Percentiles rank a stretch among this genome's conserved stretches.
Evolutionary conservation across 2,113 vertebrate genomes (phyloP).

Genomic region (Thunnus maccoyii): DNA sequence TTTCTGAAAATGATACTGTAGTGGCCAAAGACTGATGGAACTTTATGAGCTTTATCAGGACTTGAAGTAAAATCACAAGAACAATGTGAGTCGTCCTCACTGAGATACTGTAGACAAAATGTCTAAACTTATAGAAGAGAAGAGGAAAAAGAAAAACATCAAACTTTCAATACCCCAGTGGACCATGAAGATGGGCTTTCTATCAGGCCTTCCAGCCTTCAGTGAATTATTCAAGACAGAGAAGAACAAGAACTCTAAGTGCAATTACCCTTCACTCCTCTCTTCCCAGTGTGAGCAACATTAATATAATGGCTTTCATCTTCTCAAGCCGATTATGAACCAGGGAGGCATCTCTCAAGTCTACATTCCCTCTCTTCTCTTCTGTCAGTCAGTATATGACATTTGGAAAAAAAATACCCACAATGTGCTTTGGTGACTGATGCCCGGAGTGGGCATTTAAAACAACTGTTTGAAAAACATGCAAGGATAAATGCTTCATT

Average conservation of each 20-base stretch:
- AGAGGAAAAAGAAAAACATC: constrained; percentile 56
- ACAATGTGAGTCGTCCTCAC: constrained; percentile 48
- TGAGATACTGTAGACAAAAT: constrained; percentile 46
- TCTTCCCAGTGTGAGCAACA: constrained; percentile 79
- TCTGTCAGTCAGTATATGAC: constrained; percentile 60
- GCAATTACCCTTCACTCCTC: constrained; percentile 80
- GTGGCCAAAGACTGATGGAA: constrained; percentile 37
- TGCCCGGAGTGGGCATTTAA: constrained; percentile 27
- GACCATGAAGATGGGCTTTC: constrained; percentile 63
- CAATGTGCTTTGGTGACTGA: constrained; percentile 27
- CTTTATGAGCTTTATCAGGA: constrained; percentile 50
- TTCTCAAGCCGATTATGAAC: constrained; percentile 73
- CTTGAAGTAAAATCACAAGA: constrained; percentile 32
- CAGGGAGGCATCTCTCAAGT: constrained; percentile 59
- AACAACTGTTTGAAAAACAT: constrained; percentile 42
- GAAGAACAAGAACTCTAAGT: constrained; percentile 80
- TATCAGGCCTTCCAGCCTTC: constrained; percentile 67
- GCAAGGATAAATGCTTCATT: constrained; percentile 47
- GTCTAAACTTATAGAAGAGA: constrained; percentile 54
- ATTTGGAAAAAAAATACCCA: constrained; percentile 41
- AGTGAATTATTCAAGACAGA: constrained; percentile 84
- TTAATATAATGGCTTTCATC: constrained; percentile 83
- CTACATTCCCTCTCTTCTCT: constrained; percentile 27
- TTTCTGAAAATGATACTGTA: constrained; percentile 10
- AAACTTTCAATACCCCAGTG: constrained; percentile 63